phyloP scores from a whole-genome alignment of 2,113 vertebrate genomes.

The Balaenoptera acutorostrata region DNA sequence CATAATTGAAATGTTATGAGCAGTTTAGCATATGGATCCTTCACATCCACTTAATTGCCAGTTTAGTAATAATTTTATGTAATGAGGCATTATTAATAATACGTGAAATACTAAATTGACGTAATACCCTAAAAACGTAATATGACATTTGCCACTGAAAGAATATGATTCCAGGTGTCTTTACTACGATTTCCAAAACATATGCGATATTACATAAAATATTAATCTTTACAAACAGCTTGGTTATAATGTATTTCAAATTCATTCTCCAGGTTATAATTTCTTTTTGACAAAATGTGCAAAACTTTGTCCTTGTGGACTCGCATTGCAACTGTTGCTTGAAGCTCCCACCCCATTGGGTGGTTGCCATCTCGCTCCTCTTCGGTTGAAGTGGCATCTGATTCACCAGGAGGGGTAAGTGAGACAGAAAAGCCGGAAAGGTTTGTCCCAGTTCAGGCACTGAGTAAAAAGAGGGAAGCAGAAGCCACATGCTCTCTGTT shows the following conservation, averaged over 20 bases:
- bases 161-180: slow-evolving; percentile 77
- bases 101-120: slow-evolving; percentile 85
- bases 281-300: not conserved
- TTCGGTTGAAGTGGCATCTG: too few species aligned
- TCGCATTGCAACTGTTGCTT: not conserved
- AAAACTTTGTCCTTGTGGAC: not conserved
- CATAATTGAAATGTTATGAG: slow-evolving; percentile 86
- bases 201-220: slow-evolving; percentile 40
- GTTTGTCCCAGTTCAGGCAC: not conserved
- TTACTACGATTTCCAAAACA: slow-evolving; percentile 68
- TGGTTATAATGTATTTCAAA: slow-evolving; percentile 50
- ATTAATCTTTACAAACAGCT: slow-evolving; percentile 63
- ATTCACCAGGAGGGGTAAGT: not conserved
- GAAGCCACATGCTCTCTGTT: not conserved
- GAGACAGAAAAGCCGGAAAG: not conserved
- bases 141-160: slow-evolving; percentile 78
- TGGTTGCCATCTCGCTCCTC: not conserved
- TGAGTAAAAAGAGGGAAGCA: not conserved
- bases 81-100: slow-evolving; percentile 88
- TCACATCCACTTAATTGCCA: slow-evolving; percentile 86
- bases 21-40: slow-evolving; percentile 86
- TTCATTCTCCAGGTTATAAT: slow-evolving; percentile 6
- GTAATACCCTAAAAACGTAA: slow-evolving; percentile 81
- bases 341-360: not conserved
- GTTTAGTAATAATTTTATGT: slow-evolving; percentile 89